Evolutionary conservation across 2,113 vertebrate species (phyloP).

Genomic region (Oryzias woworae): DNA sequence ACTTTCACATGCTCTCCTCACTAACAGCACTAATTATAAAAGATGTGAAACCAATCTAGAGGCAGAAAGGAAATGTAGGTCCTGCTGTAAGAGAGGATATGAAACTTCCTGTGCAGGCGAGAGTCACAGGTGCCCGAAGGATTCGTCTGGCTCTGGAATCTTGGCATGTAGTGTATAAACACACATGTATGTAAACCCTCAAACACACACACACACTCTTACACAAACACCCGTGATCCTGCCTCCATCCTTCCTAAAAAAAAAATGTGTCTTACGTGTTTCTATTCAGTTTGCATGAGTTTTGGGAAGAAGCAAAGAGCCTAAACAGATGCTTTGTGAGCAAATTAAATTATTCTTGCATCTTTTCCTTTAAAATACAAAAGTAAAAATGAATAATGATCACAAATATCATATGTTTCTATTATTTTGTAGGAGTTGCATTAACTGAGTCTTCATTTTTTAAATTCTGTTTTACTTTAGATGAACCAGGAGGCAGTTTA

Average conservation of each 20-base stretch:
- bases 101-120: conserved; percentile 85
- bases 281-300: conserved; percentile 71
- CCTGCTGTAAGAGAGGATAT: conserved; percentile 83
- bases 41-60: conserved; percentile 75
- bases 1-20: conserved; percentile 69
- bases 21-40: conserved; percentile 73
- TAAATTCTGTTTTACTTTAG: too few relatives aligned
- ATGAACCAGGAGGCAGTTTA: neutral
- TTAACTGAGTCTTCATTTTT: neutral
- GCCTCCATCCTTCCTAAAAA: conserved; percentile 8
- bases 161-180: conserved; percentile 73
- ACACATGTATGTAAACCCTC: conserved; percentile 32
- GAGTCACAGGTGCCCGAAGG: conserved; percentile 80
- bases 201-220: neutral
- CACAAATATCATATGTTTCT: conserved; percentile 33
- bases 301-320: conserved; percentile 75
- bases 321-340: conserved; percentile 82
- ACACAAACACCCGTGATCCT: neutral
- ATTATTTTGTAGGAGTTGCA: neutral
- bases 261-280: conserved; percentile 64
- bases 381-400: conserved; percentile 24
- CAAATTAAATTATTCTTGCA: conserved; percentile 72
- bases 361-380: conserved; percentile 54
- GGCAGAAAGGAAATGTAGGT: conserved; percentile 77
- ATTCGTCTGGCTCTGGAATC: conserved; percentile 79